These are phyloP conservation scores for Laticauda laticaudata DNA, from an alignment of 2,113 vertebrate species.

Conservation along the genomic window DNA sequence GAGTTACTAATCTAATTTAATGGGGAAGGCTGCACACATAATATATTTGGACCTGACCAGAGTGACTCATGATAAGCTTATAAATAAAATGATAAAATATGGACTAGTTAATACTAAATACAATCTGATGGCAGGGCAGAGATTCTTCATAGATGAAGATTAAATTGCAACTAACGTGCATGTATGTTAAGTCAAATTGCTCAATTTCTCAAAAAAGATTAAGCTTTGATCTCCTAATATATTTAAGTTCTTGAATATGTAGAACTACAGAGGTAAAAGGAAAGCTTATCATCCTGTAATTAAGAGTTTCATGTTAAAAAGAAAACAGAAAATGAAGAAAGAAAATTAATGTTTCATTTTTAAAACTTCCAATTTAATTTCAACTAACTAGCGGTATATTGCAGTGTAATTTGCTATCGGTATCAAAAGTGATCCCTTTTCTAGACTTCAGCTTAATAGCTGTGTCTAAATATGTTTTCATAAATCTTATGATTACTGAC, in stretches of 20 bases:
- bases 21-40: neutral
- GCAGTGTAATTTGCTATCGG: neutral
- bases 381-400: neutral
- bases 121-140: no score
- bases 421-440: slow-evolving; percentile 4
- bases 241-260: neutral
- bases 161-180: neutral
- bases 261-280: neutral
- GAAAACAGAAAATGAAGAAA: neutral
- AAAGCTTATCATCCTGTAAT: neutral
- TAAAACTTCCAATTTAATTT: slow-evolving; percentile 16
- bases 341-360: neutral
- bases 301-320: neutral
- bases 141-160: neutral
- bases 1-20: neutral
- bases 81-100: neutral
- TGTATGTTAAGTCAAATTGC: rapidly evolving
- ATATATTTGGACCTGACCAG: neutral
- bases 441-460: slow-evolving; percentile 1
- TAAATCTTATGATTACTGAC: neutral
- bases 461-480: slow-evolving; percentile 17
- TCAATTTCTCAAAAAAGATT: neutral
- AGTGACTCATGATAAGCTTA: neutral
- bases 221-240: neutral
- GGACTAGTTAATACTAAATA: neutral